Base-by-base conservation (phyloP, 2,888 invertebrate species). In the Acutogordius australiensis region DNA sequence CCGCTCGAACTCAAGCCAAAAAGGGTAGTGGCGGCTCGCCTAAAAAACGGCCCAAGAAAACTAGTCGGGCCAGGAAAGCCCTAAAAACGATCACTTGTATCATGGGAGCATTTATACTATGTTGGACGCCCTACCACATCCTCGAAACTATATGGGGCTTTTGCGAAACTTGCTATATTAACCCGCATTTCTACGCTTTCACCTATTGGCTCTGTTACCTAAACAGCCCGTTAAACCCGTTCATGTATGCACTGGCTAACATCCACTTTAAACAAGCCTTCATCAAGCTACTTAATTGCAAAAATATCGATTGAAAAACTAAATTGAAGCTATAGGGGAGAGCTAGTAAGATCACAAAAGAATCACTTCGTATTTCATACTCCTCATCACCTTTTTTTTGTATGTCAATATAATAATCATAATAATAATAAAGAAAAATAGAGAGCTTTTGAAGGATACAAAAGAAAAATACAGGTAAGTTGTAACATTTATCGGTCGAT, bases 51-150 rank as follows among this genome's bases (percentile, higher is more conserved):
- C 65, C 65, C 2, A 64, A 64, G 61, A 67, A 67, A 2, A 68
- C 68, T 61, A 65, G 65, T 60, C 62, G 68, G 27, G 68, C 68
- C 1, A 67, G 66, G 59, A 68, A 68, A 62, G 68, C 67, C 4
- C 65, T 65, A 62, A 65, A 68, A 57, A 68, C 69, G 1, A 68
- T 68, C 59, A 69, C 68, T 18, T 67, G 68, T 62, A 69, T 68
- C 59, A 67, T 68, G 23, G 68, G 68, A 28, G 65, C 66, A 51
- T 68, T 68, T 62, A 68, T 67, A 13, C 64, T 68, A 45, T 63
- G 69, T 44, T 69, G 68, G 68, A 67, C 68, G 23, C 68, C 68
- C 2, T 68, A 69, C 60, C 69, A 67, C 60, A 66, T 68, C 21
- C 66, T 68, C 65, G 68, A 68, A 28, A 68, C 68, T 4, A 63